phyloP scores from a whole-genome alignment of 2,113 vertebrate species.

The Anseranas semipalmata region DNA sequence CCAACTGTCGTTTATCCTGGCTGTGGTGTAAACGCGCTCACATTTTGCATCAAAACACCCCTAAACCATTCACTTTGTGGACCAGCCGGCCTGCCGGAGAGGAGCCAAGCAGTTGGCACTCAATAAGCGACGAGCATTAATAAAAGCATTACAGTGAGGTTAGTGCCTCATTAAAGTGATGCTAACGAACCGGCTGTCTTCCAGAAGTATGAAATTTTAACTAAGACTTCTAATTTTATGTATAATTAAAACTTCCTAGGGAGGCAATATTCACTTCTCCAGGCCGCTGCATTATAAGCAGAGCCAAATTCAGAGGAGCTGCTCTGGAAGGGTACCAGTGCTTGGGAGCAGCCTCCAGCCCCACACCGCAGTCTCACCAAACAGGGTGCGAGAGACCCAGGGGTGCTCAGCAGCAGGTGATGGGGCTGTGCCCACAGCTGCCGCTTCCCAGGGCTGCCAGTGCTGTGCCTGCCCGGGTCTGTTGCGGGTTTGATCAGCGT shows the following conservation, averaged over 20 bases:
- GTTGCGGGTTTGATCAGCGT: not conserved
- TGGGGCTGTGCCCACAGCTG: not conserved
- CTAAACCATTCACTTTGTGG: constrained; percentile 23
- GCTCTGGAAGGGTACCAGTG: not conserved
- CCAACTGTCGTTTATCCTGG: constrained; percentile 64
- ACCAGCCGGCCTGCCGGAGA: constrained; percentile 51
- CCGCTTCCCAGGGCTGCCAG: not conserved
- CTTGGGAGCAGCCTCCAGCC: not conserved
- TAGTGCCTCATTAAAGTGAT: constrained; percentile 66
- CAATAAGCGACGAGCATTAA: constrained; percentile 17
- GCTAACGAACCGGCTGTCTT: constrained; percentile 64
- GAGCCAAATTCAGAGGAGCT: not conserved
- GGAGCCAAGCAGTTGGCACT: constrained; percentile 62
- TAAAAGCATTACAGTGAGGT: constrained; percentile 59
- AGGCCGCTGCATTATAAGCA: not conserved
- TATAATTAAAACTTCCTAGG: constrained; percentile 30
- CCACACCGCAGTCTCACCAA: not conserved
- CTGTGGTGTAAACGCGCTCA: not conserved
- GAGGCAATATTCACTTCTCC: not conserved
- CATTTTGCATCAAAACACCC: constrained; percentile 44
- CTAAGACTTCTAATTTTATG: constrained; percentile 55
- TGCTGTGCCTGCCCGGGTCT: not conserved
- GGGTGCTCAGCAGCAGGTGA: not conserved
- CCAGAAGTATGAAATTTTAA: constrained; percentile 37
- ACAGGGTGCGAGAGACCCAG: rapidly evolving